phyloP scores from a whole-genome alignment of 2,888 invertebrate species.

The Scaptomyza tumidula region DNA sequence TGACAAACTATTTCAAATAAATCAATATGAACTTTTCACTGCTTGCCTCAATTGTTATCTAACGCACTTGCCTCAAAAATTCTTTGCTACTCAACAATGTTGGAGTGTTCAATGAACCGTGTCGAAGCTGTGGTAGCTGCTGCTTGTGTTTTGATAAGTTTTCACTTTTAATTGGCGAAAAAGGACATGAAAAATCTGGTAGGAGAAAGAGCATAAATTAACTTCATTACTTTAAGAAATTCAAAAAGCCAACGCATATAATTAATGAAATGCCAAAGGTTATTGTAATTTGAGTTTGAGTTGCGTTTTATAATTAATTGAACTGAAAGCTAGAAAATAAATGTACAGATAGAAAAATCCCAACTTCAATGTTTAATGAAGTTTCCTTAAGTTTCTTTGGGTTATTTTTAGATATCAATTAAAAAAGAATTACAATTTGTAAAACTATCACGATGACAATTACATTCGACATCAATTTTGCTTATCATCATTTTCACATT shows the following conservation, averaged over 20 bases:
- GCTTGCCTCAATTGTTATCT: slow-evolving; percentile 2
- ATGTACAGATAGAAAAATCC: too few relatives aligned
- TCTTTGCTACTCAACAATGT: neutral
- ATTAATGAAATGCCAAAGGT: neutral
- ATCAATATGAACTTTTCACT: slow-evolving; percentile 40
- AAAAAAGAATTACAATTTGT: neutral
- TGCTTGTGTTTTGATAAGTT: slow-evolving; percentile 17
- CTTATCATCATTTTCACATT: slow-evolving; percentile 11
- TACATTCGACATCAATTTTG: neutral
- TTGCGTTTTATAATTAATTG: neutral
- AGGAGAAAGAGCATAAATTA: neutral
- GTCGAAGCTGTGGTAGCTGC: neutral
- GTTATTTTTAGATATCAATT: neutral
- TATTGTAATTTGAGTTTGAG: neutral
- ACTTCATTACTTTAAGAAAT: neutral
- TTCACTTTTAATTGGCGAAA: slow-evolving; percentile 3
- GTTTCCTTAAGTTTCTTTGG: too few relatives aligned
- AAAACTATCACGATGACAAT: slow-evolving; percentile 15
- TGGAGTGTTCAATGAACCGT: slow-evolving; percentile 39
- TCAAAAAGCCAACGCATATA: neutral
- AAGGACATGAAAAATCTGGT: too few relatives aligned
- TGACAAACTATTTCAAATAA: slow-evolving; percentile 38
- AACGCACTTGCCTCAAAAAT: slow-evolving; percentile 5
- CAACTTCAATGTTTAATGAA: too few relatives aligned
- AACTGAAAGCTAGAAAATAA: too few relatives aligned